Evolutionary conservation across 2,797 vertebrate species (phyloP), one percentile per base, ranked within the genome.

Genomic region (Tinamus major): DNA sequence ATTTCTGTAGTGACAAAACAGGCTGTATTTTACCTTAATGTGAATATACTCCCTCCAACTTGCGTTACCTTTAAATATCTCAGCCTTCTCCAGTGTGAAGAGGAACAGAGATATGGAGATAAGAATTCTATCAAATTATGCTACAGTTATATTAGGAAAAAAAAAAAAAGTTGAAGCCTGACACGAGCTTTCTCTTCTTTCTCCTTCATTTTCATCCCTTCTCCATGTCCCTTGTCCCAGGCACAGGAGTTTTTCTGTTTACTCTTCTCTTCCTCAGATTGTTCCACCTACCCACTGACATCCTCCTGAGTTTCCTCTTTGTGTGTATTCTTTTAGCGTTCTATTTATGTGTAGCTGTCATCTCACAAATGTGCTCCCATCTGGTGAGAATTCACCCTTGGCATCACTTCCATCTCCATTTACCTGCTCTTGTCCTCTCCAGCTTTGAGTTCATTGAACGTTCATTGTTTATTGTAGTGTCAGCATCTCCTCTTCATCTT

Each of bases 1-100:
- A 24, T 49, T 21, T 48, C 10, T 71, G 67, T 53, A 37, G 6
- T 19, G 4, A 5, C 9, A 75, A 29, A 13, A 29, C 4, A 58
- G 3, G 5, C 24, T 92, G 2, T 37, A 31, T 59, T 63, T n/a
- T 51, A 14, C 39, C 10, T 18, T 49, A 35, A 29, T 35, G 35
- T 49, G 13, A 44, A 24, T 33, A 31, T 21, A 48, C 27, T 5
- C 14, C 6, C 16, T 13, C 1, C 8, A 23, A 21, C 13, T 6
- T 53, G 19, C 11, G 51, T 10, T 26, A n/a, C 10, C 37, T 79
- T 35, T 67, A 26, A 37, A 59, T 24, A 27, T 0, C 29, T 35
- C 11, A 56, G 1, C 20, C 29, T 27, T 69, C 37, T 67, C 11
- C 9, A 0, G 1, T 21, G 26, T 35, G 2, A 68, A 80, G 6